Evolutionary conservation across 2,797 vertebrate genomes (phyloP), one percentile per base, ranked within the genome.

Genomic region (Pipistrellus pygmaeus): DNA sequence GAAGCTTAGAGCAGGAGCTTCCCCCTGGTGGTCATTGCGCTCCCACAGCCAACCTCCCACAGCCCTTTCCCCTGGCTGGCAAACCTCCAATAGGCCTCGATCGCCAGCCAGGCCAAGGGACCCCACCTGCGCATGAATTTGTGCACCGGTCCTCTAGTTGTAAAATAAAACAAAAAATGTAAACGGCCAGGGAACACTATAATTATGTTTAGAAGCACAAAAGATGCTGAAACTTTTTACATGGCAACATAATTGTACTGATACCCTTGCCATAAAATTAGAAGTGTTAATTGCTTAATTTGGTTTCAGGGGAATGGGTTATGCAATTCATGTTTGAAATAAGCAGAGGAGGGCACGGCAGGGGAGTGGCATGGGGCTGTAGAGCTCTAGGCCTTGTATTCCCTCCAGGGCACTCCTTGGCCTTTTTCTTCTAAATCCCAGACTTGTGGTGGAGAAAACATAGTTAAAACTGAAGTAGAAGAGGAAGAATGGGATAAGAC

Each of bases 131-230:
- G 25, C 25, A 27, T 1, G 2, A 62, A 62, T 27, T 62, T 2
- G 11, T 30, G 57, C 60, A 62, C 60, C 5, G 6, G 60, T 12
- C 27, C 60, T 62, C 60, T 62, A 62, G 60, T 62, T 93, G 92
- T 85, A 90, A 75, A 69, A 90, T 82, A 57, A 46, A 77, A 64
- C 32, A 75, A 93, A 72, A 27, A 75, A n/a, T 14, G 64, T 51
- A 44, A 66, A 17, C 75, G 38, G 64, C 53, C 3, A 85, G 17
- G 48, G 10, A 44, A 10, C 48, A 23, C n/a, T 68, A 1, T 69
- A 68, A 44, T 66, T 85, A 20, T 71, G 21, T 87, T 95, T 72
- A 68, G 64, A 78, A 68, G 32, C 38, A 89, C 73, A 51, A 80
- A 77, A 60, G 41, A 32, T 60, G 21, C 57, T 76, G 7, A 81